These are phyloP conservation scores for Seriola rivoliana DNA, from an alignment of 2,113 vertebrate genomes.

Conservation along the genomic window DNA sequence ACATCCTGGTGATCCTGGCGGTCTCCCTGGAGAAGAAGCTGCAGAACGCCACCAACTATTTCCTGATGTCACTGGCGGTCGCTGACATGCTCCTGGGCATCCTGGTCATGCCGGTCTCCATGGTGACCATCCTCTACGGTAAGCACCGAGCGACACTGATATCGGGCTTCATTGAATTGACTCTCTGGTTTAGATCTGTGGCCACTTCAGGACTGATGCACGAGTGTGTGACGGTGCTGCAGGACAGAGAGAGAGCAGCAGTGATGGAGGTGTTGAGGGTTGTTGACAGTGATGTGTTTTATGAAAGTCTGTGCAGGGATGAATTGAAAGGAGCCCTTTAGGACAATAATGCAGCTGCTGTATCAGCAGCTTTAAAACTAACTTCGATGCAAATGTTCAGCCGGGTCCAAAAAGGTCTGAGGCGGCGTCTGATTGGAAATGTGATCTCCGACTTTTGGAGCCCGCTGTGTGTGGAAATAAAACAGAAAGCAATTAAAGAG, in stretches of 20 bases:
- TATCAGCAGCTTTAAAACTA: too few relatives aligned
- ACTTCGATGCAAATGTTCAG: too few relatives aligned
- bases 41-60: conserved; percentile 98
- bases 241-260: conserved; percentile 46
- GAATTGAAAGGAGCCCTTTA: too few relatives aligned
- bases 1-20: conserved; percentile 97
- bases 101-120: conserved; percentile 97
- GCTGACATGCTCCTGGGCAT: conserved; percentile 97
- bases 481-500: too few relatives aligned
- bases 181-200: too few relatives aligned
- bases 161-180: conserved; percentile 20
- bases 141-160: conserved; percentile 76
- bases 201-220: too few relatives aligned
- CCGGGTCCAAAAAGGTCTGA: too few relatives aligned
- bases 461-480: too few relatives aligned
- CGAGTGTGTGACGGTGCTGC: not conserved
- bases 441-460: too few relatives aligned
- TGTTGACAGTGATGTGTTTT: conserved; percentile 20
- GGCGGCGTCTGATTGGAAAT: too few relatives aligned
- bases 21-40: conserved; percentile 97
- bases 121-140: conserved; percentile 96
- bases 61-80: conserved; percentile 97
- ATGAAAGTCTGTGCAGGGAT: too few relatives aligned
- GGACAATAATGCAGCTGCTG: too few relatives aligned
- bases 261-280: conserved; percentile 47